These are phyloP conservation scores for Cavia aperea DNA, from an alignment of 2,113 vertebrate species.

Conservation along the genomic window DNA sequence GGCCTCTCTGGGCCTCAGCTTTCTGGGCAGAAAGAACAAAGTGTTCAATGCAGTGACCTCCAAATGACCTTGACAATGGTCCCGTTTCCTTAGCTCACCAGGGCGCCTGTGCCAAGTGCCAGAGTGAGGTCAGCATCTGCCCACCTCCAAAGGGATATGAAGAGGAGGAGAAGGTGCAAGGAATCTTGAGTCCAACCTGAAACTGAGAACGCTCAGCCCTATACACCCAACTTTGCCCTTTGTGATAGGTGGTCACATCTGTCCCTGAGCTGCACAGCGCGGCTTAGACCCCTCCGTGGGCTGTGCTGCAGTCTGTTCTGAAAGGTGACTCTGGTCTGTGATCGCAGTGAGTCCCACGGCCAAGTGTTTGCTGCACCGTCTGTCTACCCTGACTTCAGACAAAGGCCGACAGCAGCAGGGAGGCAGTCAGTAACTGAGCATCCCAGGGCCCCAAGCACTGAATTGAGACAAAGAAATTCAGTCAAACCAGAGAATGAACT, in stretches of 20 bases:
- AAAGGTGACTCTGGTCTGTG: too few relatives aligned
- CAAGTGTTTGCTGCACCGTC: neutral
- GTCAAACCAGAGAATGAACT: neutral
- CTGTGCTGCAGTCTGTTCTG: neutral
- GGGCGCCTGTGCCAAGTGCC: neutral
- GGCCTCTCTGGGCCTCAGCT: neutral
- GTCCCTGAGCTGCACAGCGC: neutral
- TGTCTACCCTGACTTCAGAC: neutral
- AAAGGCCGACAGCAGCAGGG: slow-evolving; percentile 1
- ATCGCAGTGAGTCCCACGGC: neutral
- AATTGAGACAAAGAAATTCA: neutral
- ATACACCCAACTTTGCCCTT: neutral
- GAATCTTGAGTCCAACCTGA: neutral
- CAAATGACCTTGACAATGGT: neutral
- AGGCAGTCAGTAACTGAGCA: slow-evolving; percentile 4
- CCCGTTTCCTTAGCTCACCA: neutral
- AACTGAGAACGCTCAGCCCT: neutral
- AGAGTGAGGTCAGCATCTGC: neutral
- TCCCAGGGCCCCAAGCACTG: neutral
- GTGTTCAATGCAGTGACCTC: neutral
- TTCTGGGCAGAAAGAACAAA: neutral
- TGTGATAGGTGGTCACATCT: neutral
- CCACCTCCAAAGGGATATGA: neutral
- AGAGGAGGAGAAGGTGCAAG: neutral
- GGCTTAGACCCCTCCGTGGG: neutral